Base-by-base conservation (phyloP, 2,888 invertebrate genomes). In the Ptychoptera contaminata region DNA sequence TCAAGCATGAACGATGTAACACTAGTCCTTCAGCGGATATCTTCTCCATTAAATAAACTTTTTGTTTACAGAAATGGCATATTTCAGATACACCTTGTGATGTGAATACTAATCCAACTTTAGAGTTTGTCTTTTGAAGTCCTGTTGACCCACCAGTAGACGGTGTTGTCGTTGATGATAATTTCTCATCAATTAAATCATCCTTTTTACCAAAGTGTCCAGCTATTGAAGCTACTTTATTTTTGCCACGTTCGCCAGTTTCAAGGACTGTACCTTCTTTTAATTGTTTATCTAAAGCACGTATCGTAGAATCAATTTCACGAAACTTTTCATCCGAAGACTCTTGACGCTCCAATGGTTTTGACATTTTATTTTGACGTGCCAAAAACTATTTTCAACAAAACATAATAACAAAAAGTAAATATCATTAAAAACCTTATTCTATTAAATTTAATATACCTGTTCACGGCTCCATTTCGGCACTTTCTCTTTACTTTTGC, bases 31-130 rank as follows among this genome's bases (percentile, higher is more conserved):
- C 88, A 3, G 92, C 88, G 39, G 79, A 82, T 50, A 92, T 76
- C 50, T 87, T 76, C 65, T 96, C 94, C 71, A 94, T 91, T 29
- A 94, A 76, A 64, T 96, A 96, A 44, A 96, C 94, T 38, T 87
- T 76, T 63, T 85, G 83, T 44, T 80, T 77, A 67, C 96, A 96
- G 67, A 92, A 90, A 69, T 79, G 88, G 68, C 80, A 90, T 56
- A 72, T 72, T 62, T 85, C 83, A 9, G 81, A 81, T 45, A 75
- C 76, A 46, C 76, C 75, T 61, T 77, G 77, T 40, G 74, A 70
- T 43, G 78, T 76, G 47, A 81, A 65, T 23, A 71, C 67, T 45
- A 77, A 58, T 36, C 73, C 69, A 47, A 72, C 68, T 58, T 75
- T 77, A 47, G 71, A 23, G 7, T 23, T 23, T 23, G 23, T 23